Conservation (phyloP, 1,140 invertebrate genomes). For the Hesperophylax magnus region DNA sequence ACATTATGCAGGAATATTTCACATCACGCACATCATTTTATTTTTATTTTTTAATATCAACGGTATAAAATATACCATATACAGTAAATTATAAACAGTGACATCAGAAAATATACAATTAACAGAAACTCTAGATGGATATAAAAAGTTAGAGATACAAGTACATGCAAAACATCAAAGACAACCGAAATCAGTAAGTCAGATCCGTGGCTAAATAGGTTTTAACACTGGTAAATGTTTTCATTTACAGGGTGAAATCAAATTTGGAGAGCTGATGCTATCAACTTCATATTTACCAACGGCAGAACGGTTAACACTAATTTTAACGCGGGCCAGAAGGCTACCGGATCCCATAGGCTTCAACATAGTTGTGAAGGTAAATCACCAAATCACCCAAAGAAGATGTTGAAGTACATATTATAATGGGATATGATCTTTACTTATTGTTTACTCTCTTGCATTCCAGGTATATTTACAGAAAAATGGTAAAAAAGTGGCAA, state of each 20-base stretch:
- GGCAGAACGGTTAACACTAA: slow-evolving; percentile 80
- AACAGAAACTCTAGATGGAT: no score
- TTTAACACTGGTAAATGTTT: background rate
- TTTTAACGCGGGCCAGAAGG: slow-evolving; percentile 77
- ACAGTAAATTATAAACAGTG: no score
- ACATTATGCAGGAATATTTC: no score
- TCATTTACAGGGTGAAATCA: slow-evolving; percentile 51
- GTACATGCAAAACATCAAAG: no score
- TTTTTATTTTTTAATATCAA: no score
- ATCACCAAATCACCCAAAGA: background rate
- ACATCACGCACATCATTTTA: no score
- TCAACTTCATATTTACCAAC: slow-evolving; percentile 81
- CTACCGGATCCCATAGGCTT: slow-evolving; percentile 50
- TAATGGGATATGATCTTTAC: slow-evolving; percentile 8
- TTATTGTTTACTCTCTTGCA: slow-evolving; percentile 35
- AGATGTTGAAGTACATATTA: background rate
- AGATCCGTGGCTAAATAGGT: no score
- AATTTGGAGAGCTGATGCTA: slow-evolving; percentile 80
- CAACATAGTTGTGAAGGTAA: slow-evolving; percentile 54
- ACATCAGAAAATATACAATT: no score
- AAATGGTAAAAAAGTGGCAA: slow-evolving; percentile 83
- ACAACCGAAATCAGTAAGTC: no score
- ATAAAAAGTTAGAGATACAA: no score
- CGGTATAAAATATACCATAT: no score
- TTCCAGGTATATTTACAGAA: slow-evolving; percentile 81